Evolutionary conservation across 2,113 vertebrate species (phyloP).

Genomic region (Podilymbus podiceps): DNA sequence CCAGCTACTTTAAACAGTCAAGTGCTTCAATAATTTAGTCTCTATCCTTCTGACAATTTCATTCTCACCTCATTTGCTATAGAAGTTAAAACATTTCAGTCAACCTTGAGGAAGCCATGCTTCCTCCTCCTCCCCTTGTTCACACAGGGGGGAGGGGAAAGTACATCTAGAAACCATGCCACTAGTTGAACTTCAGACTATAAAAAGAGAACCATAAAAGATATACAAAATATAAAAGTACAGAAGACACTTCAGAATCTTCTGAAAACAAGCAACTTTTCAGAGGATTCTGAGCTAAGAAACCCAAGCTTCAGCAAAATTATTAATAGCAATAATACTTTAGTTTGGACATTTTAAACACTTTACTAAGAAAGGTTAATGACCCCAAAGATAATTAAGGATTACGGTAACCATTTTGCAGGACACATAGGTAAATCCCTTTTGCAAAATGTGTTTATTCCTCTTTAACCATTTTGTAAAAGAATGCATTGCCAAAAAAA

Average conservation of each 20-base stretch:
- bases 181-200: conserved; percentile 18
- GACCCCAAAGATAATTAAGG: background rate
- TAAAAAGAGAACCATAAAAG: background rate
- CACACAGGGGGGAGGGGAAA: background rate
- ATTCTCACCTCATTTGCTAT: conserved; percentile 72
- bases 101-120: conserved; percentile 51
- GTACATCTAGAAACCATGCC: background rate
- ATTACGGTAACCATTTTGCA: background rate
- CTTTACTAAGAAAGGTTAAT: background rate
- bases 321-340: background rate
- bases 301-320: background rate
- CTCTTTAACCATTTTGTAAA: background rate
- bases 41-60: conserved; percentile 69
- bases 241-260: background rate
- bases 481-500: background rate
- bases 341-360: background rate
- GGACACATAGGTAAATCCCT: rapidly evolving
- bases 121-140: background rate
- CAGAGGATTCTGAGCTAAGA: background rate
- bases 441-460: background rate
- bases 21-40: conserved; percentile 57
- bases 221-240: background rate
- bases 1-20: conserved; percentile 53
- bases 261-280: background rate
- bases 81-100: conserved; percentile 70